Percentiles rank a stretch among this genome's conserved stretches.
Evolutionary conservation across 1,140 invertebrate species (phyloP).

Genomic region (Ceratina japonica): DNA sequence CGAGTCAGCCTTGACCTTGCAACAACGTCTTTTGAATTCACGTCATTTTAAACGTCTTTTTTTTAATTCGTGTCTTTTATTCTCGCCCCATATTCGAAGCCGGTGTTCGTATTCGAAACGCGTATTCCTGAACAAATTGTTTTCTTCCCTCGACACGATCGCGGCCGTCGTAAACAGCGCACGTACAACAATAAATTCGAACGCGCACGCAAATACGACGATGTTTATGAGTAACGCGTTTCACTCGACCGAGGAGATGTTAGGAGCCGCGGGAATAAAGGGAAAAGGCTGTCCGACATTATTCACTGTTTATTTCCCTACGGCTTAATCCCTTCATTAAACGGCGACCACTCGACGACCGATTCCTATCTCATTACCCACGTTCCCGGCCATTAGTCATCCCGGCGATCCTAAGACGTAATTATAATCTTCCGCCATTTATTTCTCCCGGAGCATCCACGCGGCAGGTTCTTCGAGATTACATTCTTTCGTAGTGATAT

Average conservation of each 20-base stretch:
- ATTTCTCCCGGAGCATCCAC: neutral
- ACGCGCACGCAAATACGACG: neutral
- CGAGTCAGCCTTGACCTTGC: too few species aligned
- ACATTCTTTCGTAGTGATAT: neutral
- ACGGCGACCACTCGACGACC: neutral
- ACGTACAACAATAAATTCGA: conserved; percentile 29
- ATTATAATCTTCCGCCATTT: conserved; percentile 3
- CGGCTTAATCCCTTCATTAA: neutral
- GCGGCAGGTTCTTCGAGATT: neutral
- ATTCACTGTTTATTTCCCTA: neutral
- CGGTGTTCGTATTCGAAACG: neutral
- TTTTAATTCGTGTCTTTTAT: neutral
- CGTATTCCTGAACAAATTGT: neutral
- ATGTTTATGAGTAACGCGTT: neutral
- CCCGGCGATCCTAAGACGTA: neutral
- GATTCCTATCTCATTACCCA: conserved; percentile 14
- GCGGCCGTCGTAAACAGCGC: neutral
- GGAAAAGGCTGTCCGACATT: neutral
- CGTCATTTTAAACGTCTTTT: too few species aligned
- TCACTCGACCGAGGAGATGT: neutral
- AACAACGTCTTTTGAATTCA: too few species aligned
- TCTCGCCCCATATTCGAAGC: neutral
- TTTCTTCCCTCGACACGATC: neutral
- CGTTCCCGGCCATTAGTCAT: conserved; percentile 10
- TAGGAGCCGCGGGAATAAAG: neutral